Conservation (phyloP, 2,888 invertebrate genomes). For the Drosophila incognita region DNA sequence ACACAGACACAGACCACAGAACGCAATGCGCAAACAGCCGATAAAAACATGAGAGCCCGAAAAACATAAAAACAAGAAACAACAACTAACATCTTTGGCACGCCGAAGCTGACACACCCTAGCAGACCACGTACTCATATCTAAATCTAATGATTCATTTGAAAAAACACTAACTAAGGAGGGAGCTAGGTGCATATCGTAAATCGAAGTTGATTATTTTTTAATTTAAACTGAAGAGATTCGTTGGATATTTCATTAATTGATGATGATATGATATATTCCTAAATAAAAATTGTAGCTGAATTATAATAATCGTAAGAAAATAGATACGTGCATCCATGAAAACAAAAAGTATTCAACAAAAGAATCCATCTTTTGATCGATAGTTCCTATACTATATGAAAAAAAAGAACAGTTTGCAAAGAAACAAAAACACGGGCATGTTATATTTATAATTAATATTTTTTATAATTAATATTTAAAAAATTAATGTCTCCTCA, state of each 20-base stretch:
- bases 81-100: not conserved
- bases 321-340: not conserved
- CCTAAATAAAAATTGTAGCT: not conserved
- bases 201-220: not conserved
- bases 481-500: not conserved
- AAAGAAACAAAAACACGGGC: not conserved
- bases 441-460: not conserved
- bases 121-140: not conserved
- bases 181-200: not conserved
- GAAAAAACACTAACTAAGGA: not conserved
- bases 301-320: not conserved
- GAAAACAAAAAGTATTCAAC: not conserved
- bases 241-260: not conserved
- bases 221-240: not conserved
- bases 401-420: not conserved
- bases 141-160: not conserved
- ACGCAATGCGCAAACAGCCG: constrained; percentile 48
- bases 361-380: not conserved
- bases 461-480: not conserved
- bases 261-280: not conserved
- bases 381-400: not conserved
- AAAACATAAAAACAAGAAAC: constrained; percentile 29
- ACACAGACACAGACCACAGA: constrained; percentile 3
- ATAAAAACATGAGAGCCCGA: constrained; percentile 66
- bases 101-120: constrained; percentile 7